A percentile compares a stretch with the other conserved stretches of the same genome.
phyloP scores from a whole-genome alignment of 2,113 vertebrate genomes.

The Urocitellus parryii region DNA sequence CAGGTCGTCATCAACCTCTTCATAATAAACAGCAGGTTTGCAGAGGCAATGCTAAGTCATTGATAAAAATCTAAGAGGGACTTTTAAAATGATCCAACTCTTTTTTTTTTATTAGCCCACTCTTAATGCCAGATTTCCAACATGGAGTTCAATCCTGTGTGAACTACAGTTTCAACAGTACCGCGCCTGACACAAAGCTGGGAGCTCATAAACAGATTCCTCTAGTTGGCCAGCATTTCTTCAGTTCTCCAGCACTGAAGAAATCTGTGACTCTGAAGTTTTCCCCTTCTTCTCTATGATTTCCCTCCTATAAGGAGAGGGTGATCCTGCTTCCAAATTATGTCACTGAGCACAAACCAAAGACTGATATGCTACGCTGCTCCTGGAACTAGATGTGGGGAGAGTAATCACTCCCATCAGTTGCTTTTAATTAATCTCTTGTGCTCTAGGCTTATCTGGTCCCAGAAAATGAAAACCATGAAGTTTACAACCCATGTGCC shows the following conservation, averaged over 20 bases:
- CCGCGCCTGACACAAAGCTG: background rate
- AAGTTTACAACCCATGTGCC: slow-evolving; percentile 56
- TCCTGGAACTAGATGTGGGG: slow-evolving; percentile 47
- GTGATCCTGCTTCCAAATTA: background rate
- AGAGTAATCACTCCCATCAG: slow-evolving; percentile 13
- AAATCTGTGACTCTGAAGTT: background rate
- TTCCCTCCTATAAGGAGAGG: background rate
- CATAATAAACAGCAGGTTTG: background rate
- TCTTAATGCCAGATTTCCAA: slow-evolving; percentile 50
- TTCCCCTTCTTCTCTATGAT: background rate
- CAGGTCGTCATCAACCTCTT: background rate
- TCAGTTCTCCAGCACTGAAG: background rate
- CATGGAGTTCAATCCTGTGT: background rate
- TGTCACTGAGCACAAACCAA: background rate
- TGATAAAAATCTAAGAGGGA: slow-evolving; percentile 11
- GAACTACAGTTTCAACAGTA: slow-evolving; percentile 35
- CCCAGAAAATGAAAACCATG: slow-evolving; percentile 72
- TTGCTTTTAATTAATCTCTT: slow-evolving; percentile 77
- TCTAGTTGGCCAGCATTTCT: background rate
- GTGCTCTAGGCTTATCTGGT: slow-evolving; percentile 71
- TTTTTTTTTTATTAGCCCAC: background rate
- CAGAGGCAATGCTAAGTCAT: background rate
- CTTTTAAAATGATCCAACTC: background rate
- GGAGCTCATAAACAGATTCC: background rate
- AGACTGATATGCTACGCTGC: background rate